phyloP scores from a whole-genome alignment of 2,888 invertebrate species.

The Leptothorax acervorum region DNA sequence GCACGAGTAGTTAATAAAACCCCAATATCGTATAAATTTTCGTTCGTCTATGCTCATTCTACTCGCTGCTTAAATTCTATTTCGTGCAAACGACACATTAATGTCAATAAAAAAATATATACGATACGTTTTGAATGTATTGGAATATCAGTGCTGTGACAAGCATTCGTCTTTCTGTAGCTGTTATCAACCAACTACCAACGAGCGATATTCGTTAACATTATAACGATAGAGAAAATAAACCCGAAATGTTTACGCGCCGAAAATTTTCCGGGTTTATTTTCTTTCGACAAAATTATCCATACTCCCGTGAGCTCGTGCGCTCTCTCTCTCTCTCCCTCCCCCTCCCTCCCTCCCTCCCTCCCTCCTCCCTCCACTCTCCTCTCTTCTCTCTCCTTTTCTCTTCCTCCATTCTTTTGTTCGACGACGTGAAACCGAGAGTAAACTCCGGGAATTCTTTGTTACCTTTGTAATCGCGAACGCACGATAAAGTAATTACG shows the following conservation, averaged over 20 bases:
- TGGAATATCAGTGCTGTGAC: constrained; percentile 39
- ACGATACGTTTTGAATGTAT: constrained; percentile 48
- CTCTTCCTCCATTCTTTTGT: constrained; percentile 39
- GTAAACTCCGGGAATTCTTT: constrained; percentile 49
- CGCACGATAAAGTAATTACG: constrained; percentile 51
- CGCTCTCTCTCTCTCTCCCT: not conserved
- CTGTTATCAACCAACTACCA: not conserved
- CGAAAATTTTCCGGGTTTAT: constrained; percentile 1
- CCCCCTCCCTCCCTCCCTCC: too few species aligned
- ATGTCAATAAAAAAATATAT: constrained; percentile 54
- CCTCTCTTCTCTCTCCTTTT: not conserved
- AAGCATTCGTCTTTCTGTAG: constrained; percentile 55
- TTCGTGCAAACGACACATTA: constrained; percentile 13
- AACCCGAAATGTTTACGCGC: constrained; percentile 16
- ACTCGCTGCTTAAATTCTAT: not conserved
- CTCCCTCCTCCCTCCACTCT: not conserved
- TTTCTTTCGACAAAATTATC: constrained; percentile 24
- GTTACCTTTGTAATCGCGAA: constrained; percentile 53
- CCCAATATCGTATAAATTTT: not conserved
- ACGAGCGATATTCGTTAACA: constrained; percentile 12
- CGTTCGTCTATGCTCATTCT: not conserved
- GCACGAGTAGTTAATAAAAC: not conserved
- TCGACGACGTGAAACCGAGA: constrained; percentile 46
- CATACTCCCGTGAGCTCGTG: not conserved
- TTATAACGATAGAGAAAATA: constrained; percentile 43